A percentile compares a stretch with the other conserved stretches of the same genome.
These are phyloP conservation scores for Copidosoma floridanum DNA, from an alignment of 1,140 invertebrate genomes.

Conservation along the genomic window DNA sequence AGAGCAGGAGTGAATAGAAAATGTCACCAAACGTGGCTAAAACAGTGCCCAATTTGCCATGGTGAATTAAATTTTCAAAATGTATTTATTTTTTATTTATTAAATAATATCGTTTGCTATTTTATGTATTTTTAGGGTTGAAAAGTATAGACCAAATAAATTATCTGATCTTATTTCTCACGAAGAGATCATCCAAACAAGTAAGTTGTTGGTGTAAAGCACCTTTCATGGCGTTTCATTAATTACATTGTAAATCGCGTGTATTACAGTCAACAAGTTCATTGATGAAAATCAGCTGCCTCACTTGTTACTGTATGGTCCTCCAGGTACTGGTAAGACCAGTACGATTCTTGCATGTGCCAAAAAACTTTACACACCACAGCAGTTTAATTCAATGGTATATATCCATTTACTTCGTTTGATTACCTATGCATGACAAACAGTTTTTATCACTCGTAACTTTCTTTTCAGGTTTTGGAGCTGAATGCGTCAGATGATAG, in stretches of 20 bases:
- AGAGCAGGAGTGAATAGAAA: no score
- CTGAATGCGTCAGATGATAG: slow-evolving; percentile 99
- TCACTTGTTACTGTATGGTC: slow-evolving; percentile 97
- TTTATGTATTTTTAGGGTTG: slow-evolving; percentile 73
- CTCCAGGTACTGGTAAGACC: slow-evolving; percentile 98
- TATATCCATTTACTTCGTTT: slow-evolving; percentile 38
- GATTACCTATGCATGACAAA: not conserved
- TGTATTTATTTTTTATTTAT: slow-evolving; percentile 8
- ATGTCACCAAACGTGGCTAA: not conserved
- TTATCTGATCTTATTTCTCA: slow-evolving; percentile 95
- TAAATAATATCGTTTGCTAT: slow-evolving; percentile 19
- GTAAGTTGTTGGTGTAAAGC: slow-evolving; percentile 63
- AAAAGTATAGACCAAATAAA: slow-evolving; percentile 92
- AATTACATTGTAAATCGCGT: slow-evolving; percentile 17
- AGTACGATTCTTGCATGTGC: slow-evolving; percentile 97
- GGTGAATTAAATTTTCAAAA: slow-evolving; percentile 44
- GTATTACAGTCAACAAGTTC: slow-evolving; percentile 81
- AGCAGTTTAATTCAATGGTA: slow-evolving; percentile 88
- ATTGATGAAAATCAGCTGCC: slow-evolving; percentile 91
- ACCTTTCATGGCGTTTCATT: not conserved
- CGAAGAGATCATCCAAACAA: slow-evolving; percentile 94
- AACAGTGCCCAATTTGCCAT: slow-evolving; percentile 55
- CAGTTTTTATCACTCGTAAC: not conserved
- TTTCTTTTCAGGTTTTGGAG: slow-evolving; percentile 77
- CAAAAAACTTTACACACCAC: slow-evolving; percentile 84